phyloP scores from a whole-genome alignment of 2,113 vertebrate species.

The Choloepus hoffmanni region DNA sequence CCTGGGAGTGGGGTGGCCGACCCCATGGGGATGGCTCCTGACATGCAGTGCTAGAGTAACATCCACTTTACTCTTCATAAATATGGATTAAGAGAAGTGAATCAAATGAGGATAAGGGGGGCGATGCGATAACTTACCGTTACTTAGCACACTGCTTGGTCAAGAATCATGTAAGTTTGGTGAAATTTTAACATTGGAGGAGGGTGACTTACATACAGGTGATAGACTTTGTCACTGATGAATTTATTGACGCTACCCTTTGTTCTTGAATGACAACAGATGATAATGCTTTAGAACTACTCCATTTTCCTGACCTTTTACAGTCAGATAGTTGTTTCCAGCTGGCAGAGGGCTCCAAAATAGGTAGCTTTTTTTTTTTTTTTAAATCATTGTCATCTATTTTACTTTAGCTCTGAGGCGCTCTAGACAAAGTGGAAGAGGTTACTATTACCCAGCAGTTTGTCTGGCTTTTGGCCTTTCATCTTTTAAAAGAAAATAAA shows the following conservation, averaged over 20 bases:
- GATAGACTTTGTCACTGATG: conserved; percentile 24
- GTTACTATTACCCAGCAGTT: background rate
- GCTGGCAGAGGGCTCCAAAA: background rate
- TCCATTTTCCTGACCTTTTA: background rate
- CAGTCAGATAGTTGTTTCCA: background rate
- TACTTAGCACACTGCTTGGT: background rate
- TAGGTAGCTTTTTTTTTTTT: background rate
- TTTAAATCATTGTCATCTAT: background rate
- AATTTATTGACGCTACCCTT: background rate
- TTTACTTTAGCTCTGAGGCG: background rate
- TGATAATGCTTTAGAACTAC: background rate
- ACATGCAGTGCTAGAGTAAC: background rate
- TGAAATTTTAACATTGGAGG: background rate
- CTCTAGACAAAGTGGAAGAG: background rate
- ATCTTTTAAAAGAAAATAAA: background rate
- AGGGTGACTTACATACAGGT: background rate
- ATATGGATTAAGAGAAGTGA: background rate
- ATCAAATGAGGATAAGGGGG: background rate
- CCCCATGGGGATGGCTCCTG: background rate
- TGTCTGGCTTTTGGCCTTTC: background rate
- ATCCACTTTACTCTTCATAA: background rate
- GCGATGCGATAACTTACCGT: background rate
- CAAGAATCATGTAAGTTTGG: background rate
- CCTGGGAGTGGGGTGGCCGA: background rate
- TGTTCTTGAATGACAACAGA: background rate